Percentiles rank a stretch among this genome's conserved stretches.
phyloP scores from a whole-genome alignment of 2,113 vertebrate species.

The Rhinopithecus roxellana region DNA sequence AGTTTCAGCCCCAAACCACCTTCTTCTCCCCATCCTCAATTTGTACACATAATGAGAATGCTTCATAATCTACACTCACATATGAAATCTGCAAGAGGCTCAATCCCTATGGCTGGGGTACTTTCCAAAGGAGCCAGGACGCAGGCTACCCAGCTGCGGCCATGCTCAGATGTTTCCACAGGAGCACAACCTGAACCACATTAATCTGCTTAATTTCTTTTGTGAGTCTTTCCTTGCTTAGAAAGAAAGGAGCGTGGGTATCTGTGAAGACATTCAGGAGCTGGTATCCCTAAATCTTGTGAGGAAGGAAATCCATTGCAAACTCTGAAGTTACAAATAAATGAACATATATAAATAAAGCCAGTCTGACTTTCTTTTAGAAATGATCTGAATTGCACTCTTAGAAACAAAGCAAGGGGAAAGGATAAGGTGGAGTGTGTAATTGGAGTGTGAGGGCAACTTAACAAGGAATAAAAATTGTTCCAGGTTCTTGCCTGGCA shows the following conservation, averaged over 20 bases:
- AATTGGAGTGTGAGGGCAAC: not conserved
- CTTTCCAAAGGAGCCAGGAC: slow-evolving; percentile 4
- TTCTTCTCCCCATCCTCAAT: not conserved
- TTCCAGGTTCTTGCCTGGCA: slow-evolving; percentile 21
- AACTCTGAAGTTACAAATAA: slow-evolving; percentile 10
- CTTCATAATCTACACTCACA: slow-evolving; percentile 57
- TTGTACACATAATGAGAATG: slow-evolving; percentile 49
- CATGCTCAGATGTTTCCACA: slow-evolving; percentile 12
- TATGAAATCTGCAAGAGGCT: slow-evolving; percentile 59
- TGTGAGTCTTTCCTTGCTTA: slow-evolving; percentile 48
- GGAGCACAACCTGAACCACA: slow-evolving; percentile 9
- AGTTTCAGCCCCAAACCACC: not conserved
- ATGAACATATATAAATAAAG: slow-evolving; percentile 33
- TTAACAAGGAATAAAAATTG: not conserved
- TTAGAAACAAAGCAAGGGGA: not conserved
- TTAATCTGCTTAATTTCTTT: slow-evolving; percentile 72
- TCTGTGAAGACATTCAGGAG: not conserved
- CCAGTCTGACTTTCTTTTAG: not conserved
- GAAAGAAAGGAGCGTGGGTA: not conserved
- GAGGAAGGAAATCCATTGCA: not conserved
- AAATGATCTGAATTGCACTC: slow-evolving; percentile 18
- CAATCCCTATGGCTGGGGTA: slow-evolving; percentile 1
- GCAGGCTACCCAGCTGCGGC: slow-evolving; percentile 33
- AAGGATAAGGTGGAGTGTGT: not conserved
- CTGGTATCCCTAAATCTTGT: slow-evolving; percentile 25